A percentile compares a stretch with the other conserved stretches of the same genome.
These are phyloP conservation scores for Chroicocephalus ridibundus DNA, from an alignment of 2,113 vertebrate species.

Conservation along the genomic window DNA sequence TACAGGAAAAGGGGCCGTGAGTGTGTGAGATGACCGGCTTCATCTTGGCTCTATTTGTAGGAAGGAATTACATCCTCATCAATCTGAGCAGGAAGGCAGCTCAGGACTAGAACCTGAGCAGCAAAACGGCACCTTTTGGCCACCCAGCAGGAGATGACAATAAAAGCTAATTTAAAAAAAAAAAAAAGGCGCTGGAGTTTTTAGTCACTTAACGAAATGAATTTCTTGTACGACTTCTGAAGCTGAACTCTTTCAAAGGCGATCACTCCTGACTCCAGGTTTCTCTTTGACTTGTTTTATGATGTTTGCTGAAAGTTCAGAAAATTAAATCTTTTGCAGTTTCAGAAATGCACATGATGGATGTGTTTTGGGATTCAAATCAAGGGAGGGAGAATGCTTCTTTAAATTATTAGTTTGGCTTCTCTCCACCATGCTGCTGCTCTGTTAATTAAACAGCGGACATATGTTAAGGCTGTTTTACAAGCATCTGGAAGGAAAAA, in stretches of 20 bases:
- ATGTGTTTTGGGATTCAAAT: slow-evolving; percentile 73
- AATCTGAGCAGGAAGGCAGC: neutral
- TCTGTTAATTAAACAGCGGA: slow-evolving; percentile 77
- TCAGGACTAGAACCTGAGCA: neutral
- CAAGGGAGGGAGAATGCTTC: slow-evolving; percentile 65
- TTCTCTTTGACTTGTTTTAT: slow-evolving; percentile 72
- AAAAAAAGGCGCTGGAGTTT: neutral
- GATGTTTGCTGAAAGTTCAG: slow-evolving; percentile 73
- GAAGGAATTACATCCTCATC: neutral
- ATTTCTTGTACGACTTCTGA: slow-evolving; percentile 38
- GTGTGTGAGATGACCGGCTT: neutral
- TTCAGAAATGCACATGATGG: slow-evolving; percentile 73
- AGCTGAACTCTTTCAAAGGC: slow-evolving; percentile 33
- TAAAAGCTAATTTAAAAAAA: neutral
- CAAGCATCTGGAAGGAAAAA: slow-evolving; percentile 79
- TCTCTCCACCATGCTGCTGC: slow-evolving; percentile 69
- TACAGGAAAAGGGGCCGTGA: neutral
- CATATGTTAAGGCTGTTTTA: slow-evolving; percentile 76
- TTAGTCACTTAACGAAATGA: slow-evolving; percentile 47
- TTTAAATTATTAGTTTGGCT: slow-evolving; percentile 78
- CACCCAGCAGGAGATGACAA: neutral
- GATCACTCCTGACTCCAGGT: slow-evolving; percentile 50
- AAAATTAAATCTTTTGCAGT: slow-evolving; percentile 75
- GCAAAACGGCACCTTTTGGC: slow-evolving; percentile 5
- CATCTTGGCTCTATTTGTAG: neutral